Evolutionary conservation across 2,797 vertebrate species (phyloP), one percentile per base, ranked within the genome.

Genomic region (Phoeniculus purpureus): DNA sequence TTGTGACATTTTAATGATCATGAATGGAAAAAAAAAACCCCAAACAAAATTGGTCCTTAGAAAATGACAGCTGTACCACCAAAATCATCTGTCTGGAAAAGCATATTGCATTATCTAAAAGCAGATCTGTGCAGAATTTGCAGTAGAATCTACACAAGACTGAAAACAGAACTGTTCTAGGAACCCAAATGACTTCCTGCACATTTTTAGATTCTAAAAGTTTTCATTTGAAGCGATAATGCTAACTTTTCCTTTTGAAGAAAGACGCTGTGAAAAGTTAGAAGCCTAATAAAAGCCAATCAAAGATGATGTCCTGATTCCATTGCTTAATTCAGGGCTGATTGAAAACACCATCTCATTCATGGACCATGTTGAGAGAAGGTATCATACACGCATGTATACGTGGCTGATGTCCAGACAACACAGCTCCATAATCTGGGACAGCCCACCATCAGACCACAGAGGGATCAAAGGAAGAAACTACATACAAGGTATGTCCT

Each of bases 401-500:
- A 12, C 0, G 3, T 0, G 8, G 15, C 1, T 1, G 3, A 7
- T 23, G 25, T 7, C 34, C 29, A 10, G 34, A 14, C 7, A 61
- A 18, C 3, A 6, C 2, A n/a, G 55, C 47, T 60, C 7, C 58
- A 8, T 20, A 6, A 16, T 14, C 50, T 31, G 1, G 7, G 29
- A 21, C 6, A 14, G 19, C 34, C 19, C 60, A 15, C 9, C 29
- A 2, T 21, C 31, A 1, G 3, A 5, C 40, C 25, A 56, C 26
- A 19, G 17, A 0, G 15, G 45, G n/a, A 6, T 37, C 40, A 10
- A 45, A 73, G 19, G 25, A 29, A 67, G n/a, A 67, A 81, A 50
- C 40, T 40, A 16, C 0, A 0, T 20, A 10, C 1, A 6, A n/a
- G n/a, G 12, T 3, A 40, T 15, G 10, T 1, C 43, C 43, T 43